Percentiles rank a stretch among this genome's conserved stretches.
These are phyloP conservation scores for Pseudachorutes palmiensis DNA, from an alignment of 1,140 invertebrate species.

Conservation along the genomic window DNA sequence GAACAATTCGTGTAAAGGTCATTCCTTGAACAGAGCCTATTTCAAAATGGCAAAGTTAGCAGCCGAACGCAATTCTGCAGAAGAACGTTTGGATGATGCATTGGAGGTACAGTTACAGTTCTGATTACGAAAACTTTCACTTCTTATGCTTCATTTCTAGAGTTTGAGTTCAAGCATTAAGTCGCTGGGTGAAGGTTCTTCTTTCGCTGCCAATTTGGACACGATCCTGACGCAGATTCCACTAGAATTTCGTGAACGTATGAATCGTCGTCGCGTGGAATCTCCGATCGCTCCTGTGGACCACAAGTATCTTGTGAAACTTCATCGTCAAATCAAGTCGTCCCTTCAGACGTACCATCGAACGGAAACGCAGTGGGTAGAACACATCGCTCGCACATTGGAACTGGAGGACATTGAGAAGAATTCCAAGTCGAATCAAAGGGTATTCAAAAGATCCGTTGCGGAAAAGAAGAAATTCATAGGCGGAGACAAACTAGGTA, in stretches of 20 bases:
- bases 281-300: constrained; percentile 44
- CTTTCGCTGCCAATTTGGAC: constrained; percentile 54
- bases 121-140: too few relatives aligned
- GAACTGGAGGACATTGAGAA: constrained; percentile 76
- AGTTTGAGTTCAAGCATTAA: not conserved
- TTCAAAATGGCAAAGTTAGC: constrained; percentile 96
- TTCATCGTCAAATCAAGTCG: constrained; percentile 57
- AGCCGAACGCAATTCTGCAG: constrained; percentile 92
- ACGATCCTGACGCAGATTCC: constrained; percentile 83
- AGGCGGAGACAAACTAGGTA: not conserved
- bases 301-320: constrained; percentile 62
- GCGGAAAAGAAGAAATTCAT: constrained; percentile 38
- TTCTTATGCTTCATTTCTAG: too few relatives aligned
- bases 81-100: constrained; percentile 90
- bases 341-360: constrained; percentile 47
- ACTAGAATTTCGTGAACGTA: constrained; percentile 61
- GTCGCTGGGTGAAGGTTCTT: not conserved
- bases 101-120: constrained; percentile 62
- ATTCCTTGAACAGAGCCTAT: constrained; percentile 78
- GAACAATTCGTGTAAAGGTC: constrained; percentile 67
- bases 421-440: constrained; percentile 67
- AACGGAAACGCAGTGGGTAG: constrained; percentile 85
- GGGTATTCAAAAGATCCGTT: constrained; percentile 69
- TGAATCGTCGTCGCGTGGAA: constrained; percentile 51
- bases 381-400: constrained; percentile 64